Evolutionary conservation across 1,140 invertebrate species (phyloP), one percentile per base, ranked within the genome.

Genomic region (Caerostris darwini): DNA sequence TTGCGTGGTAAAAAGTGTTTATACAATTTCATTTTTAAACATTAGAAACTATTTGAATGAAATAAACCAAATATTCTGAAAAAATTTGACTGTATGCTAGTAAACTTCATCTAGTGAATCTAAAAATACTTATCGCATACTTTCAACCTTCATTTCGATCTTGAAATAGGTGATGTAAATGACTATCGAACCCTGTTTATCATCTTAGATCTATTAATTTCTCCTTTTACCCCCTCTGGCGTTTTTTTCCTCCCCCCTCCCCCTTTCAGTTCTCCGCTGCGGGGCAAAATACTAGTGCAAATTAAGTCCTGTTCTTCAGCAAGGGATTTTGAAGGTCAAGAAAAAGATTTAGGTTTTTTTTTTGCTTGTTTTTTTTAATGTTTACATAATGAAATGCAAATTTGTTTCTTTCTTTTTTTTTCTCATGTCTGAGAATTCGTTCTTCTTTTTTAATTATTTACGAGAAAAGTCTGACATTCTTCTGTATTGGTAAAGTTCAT

Each of bases 301-400:
- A 61, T 88, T 64, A 88, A 53, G 58, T 67, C 59, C 34, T 59
- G n/a, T 5, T 17, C 88, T 90, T 56, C 54, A 77, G 54, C 34
- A 64, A 64, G 50, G 61, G 53, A 77, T 56, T 59, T 57, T 56
- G 64, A 90, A 90, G 88, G 88, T 90, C 50, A 67, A 50, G 10
- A 90, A 34, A 14, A 14, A 77, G 34, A 50, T 77, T 77, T 71
- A 34, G 34, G 0, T 34, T 34, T 5, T 57, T 85, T 85, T 53
- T 53, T 81, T 50, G n/a, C 34, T 81, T 85, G 56, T 53, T 61
- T 54, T 87, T 8, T 57, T 12, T 57, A 57, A 6, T 83, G 54
- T 83, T 83, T 83, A 83, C 82, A 83, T 83, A 88, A 88, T 88
- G 34, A 57, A 90, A 90, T 71, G 67, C 17, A 90, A 90, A 90